A percentile compares a stretch with the other conserved stretches of the same genome.
Evolutionary conservation across 1,140 invertebrate genomes (phyloP).

Genomic region (Orchesella cincta): DNA sequence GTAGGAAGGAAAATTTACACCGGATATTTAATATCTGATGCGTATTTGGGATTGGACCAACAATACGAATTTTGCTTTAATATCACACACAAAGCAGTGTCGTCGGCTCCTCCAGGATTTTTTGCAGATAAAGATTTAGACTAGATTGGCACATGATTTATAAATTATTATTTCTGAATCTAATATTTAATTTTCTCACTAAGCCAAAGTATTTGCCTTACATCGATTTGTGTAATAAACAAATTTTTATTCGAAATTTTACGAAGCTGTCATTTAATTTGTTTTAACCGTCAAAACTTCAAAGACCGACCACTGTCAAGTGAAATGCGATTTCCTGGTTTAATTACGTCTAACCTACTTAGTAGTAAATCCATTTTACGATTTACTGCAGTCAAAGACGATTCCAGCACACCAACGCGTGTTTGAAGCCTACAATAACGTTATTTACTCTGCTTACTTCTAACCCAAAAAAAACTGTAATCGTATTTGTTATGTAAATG

Average conservation of each 20-base stretch:
- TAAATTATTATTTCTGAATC: no score
- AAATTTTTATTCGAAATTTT: background rate
- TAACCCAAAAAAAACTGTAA: no score
- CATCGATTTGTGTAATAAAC: no score
- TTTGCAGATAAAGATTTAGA: slow-evolving; percentile 2
- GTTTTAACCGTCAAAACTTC: no score
- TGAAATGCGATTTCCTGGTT: no score
- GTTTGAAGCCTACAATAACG: slow-evolving; percentile 4
- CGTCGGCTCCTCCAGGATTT: slow-evolving; percentile 4
- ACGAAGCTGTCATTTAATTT: no score
- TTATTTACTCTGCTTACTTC: no score
- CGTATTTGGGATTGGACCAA: slow-evolving; percentile 92
- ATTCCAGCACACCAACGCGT: slow-evolving; percentile 31
- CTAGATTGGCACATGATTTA: no score
- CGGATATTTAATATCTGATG: slow-evolving; percentile 89
- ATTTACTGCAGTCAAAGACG: slow-evolving; percentile 7
- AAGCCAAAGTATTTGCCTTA: no score
- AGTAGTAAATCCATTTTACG: slow-evolving; percentile 27
- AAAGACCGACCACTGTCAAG: no score
- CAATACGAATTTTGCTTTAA: slow-evolving; percentile 70
- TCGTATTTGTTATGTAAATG: no score
- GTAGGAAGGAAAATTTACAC: slow-evolving; percentile 74
- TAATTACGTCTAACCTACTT: background rate
- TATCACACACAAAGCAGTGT: background rate
- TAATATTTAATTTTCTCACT: no score